Percentiles rank a stretch among this genome's conserved stretches.
phyloP scores from a whole-genome alignment of 2,113 vertebrate species.

The Azemiops feae region DNA sequence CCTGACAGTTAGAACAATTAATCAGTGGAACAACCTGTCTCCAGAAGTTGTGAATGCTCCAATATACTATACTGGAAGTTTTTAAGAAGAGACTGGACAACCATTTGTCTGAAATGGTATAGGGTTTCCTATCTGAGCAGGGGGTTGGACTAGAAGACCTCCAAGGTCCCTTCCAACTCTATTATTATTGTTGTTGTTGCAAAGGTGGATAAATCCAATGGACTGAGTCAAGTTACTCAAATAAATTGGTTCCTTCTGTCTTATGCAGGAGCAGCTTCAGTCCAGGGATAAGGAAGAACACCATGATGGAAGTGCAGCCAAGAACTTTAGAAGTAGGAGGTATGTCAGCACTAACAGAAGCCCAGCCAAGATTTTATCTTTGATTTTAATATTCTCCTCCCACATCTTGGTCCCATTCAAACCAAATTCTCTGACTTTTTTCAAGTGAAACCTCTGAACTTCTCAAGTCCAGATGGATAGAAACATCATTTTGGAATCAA shows the following conservation, averaged over 20 bases:
- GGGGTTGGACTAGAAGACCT: too few species aligned
- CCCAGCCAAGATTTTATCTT: not conserved
- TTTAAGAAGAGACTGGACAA: too few species aligned
- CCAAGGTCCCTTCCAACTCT: too few species aligned
- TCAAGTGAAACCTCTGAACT: not conserved
- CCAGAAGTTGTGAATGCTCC: too few species aligned
- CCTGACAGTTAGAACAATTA: too few species aligned
- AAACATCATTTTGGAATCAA: not conserved
- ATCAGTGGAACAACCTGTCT: too few species aligned
- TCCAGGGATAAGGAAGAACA: not conserved
- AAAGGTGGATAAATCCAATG: not conserved
- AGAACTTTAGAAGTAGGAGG: not conserved
- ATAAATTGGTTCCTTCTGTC: not conserved
- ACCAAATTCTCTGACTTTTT: not conserved
- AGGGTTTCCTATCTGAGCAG: too few species aligned
- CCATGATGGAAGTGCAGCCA: not conserved
- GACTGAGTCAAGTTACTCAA: constrained; percentile 4
- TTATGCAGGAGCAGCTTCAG: not conserved
- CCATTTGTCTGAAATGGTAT: too few species aligned
- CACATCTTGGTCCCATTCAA: not conserved
- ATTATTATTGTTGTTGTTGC: not conserved
- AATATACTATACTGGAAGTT: too few species aligned
- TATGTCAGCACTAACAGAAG: not conserved
- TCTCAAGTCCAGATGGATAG: not conserved
- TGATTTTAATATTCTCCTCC: not conserved